phyloP scores from a whole-genome alignment of 1,140 invertebrate species.

The Microplitis mediator region DNA sequence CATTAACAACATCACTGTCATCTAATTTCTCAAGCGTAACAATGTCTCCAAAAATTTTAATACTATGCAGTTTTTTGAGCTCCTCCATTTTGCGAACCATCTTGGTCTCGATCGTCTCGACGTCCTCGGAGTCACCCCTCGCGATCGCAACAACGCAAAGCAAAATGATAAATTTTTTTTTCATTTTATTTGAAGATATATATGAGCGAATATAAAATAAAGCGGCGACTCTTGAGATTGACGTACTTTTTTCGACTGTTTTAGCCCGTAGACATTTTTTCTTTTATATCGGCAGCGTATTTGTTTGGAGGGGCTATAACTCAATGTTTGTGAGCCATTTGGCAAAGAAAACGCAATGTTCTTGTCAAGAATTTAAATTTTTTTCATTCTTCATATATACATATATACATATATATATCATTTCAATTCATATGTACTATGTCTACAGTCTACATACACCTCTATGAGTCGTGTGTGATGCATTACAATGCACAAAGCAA shows the following conservation, averaged over 20 bases:
- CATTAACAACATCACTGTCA: constrained; percentile 9
- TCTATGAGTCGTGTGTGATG: constrained; percentile 27
- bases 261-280: constrained; percentile 47
- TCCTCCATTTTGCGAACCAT: constrained; percentile 48
- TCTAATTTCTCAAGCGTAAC: constrained; percentile 51
- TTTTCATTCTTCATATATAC: constrained; percentile 19
- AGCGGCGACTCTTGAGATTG: neutral
- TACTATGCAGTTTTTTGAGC: constrained; percentile 43
- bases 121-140: constrained; percentile 15
- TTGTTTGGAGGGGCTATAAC: constrained; percentile 43
- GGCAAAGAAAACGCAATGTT: constrained; percentile 48
- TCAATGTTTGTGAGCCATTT: constrained; percentile 53
- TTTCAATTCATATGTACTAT: neutral
- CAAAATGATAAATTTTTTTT: constrained; percentile 31
- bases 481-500: constrained; percentile 43
- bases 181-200: constrained; percentile 33
- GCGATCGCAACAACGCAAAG: constrained; percentile 32
- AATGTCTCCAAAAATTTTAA: constrained; percentile 49
- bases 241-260: constrained; percentile 52
- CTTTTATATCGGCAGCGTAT: constrained; percentile 53
- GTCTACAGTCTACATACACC: too few relatives aligned
- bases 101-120: constrained; percentile 41
- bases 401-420: too few relatives aligned
- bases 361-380: constrained; percentile 57
- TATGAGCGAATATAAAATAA: neutral